Percentiles rank a stretch among this genome's conserved stretches.
Conservation (phyloP, 2,888 invertebrate genomes). For the Nephrotoma appendiculata region DNA sequence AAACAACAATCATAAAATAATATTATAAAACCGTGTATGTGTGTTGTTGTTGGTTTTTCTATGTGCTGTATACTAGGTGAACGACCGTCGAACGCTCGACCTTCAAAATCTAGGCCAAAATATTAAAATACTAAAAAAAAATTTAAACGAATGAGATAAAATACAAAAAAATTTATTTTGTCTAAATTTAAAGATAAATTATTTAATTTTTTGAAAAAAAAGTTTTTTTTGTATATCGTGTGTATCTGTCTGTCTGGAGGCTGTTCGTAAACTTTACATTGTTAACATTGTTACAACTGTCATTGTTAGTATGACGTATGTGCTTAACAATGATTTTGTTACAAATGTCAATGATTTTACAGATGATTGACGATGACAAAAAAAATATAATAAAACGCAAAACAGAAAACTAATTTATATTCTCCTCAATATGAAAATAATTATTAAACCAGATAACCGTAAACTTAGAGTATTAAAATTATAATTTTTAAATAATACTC, state of each 20-base stretch:
- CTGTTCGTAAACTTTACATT: too few relatives aligned
- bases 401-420: too few relatives aligned
- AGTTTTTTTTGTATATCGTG: background rate
- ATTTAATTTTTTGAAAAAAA: background rate
- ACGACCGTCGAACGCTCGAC: slow-evolving; percentile 32
- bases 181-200: background rate
- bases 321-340: too few relatives aligned
- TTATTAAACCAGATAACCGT: too few relatives aligned
- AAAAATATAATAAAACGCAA: too few relatives aligned
- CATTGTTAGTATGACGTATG: too few relatives aligned
- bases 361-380: too few relatives aligned
- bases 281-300: too few relatives aligned
- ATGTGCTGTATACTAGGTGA: slow-evolving; percentile 22
- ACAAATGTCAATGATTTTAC: too few relatives aligned
- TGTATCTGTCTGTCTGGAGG: background rate
- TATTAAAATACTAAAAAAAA: background rate
- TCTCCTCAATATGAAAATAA: too few relatives aligned
- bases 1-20: background rate
- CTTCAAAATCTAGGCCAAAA: slow-evolving; percentile 34
- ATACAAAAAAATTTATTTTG: background rate
- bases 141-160: background rate
- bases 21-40: background rate
- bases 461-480: too few relatives aligned
- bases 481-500: too few relatives aligned
- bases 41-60: slow-evolving; percentile 5